A percentile compares a stretch with the other conserved stretches of the same genome.
These are phyloP conservation scores for Hephaestus fuliginosus DNA, from an alignment of 2,797 vertebrate species.

Conservation along the genomic window DNA sequence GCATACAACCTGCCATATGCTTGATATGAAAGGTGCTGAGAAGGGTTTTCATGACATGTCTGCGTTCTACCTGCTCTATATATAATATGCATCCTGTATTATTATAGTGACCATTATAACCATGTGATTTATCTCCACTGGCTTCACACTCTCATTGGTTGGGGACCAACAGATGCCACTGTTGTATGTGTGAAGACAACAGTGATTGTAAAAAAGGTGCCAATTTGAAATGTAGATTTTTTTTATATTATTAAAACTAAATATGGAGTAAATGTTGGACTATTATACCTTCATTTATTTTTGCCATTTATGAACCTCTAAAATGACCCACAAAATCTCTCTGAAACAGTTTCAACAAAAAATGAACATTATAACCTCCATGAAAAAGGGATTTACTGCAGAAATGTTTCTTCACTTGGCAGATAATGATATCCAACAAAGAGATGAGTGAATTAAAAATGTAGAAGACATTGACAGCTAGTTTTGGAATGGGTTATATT, in stretches of 20 bases:
- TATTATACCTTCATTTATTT: not conserved
- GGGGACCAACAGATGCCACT: not conserved
- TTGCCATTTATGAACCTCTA: not conserved
- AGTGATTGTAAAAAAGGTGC: not conserved
- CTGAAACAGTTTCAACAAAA: not conserved
- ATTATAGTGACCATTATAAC: constrained; percentile 6
- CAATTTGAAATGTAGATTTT: not conserved
- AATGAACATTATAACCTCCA: not conserved
- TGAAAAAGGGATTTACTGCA: not conserved
- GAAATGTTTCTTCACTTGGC: constrained; percentile 4
- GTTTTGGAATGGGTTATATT: not conserved
- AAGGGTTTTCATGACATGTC: constrained; percentile 31
- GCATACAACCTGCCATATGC: constrained; percentile 43
- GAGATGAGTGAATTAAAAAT: not conserved
- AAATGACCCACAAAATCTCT: not conserved
- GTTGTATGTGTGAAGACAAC: not conserved
- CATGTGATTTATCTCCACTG: not conserved
- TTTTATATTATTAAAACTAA: not conserved
- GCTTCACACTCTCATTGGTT: not conserved
- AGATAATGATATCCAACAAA: constrained; percentile 2
- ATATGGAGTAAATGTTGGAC: no score
- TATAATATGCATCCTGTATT: constrained; percentile 12
- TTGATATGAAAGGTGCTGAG: constrained; percentile 48
- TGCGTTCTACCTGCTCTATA: constrained; percentile 19
- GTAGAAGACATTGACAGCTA: constrained; percentile 1